Percentiles rank a stretch among this genome's conserved stretches.
phyloP scores from a whole-genome alignment of 2,888 invertebrate genomes.

The Callimorpha dominula region DNA sequence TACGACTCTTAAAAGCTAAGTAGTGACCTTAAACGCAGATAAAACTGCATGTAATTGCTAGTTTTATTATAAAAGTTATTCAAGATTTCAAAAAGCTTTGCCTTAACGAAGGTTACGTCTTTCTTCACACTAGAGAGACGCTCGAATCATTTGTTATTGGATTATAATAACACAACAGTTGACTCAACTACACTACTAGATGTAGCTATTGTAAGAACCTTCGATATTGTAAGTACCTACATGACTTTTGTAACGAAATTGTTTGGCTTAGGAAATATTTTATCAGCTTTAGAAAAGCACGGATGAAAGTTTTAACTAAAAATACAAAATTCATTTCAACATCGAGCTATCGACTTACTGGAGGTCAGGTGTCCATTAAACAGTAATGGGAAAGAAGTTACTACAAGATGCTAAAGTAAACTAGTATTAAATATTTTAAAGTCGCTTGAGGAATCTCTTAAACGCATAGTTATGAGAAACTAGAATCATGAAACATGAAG shows the following conservation, averaged over 20 bases:
- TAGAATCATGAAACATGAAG: too few relatives aligned
- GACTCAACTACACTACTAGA: conserved; percentile 25
- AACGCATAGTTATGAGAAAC: too few relatives aligned
- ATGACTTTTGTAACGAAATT: conserved; percentile 7
- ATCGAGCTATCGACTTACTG: background rate
- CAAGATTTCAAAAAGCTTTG: conserved; percentile 18
- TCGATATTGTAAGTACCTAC: conserved; percentile 16
- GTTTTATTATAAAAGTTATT: background rate
- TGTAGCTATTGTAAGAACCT: conserved; percentile 23
- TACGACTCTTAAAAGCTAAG: background rate
- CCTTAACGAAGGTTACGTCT: conserved; percentile 44
- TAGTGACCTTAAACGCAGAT: background rate
- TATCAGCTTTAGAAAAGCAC: conserved; percentile 5
- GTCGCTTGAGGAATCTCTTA: background rate
- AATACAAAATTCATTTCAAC: background rate
- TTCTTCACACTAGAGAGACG: conserved; percentile 45
- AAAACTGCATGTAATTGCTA: background rate
- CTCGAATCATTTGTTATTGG: conserved; percentile 64
- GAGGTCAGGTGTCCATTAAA: background rate
- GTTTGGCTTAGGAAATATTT: conserved; percentile 15
- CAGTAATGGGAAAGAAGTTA: background rate
- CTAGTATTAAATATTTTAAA: background rate
- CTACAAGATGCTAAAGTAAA: background rate
- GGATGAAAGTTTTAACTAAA: background rate
- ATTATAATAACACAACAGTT: conserved; percentile 56